Conservation (phyloP, 2,888 invertebrate species). For the Dryadula phaetusa region DNA sequence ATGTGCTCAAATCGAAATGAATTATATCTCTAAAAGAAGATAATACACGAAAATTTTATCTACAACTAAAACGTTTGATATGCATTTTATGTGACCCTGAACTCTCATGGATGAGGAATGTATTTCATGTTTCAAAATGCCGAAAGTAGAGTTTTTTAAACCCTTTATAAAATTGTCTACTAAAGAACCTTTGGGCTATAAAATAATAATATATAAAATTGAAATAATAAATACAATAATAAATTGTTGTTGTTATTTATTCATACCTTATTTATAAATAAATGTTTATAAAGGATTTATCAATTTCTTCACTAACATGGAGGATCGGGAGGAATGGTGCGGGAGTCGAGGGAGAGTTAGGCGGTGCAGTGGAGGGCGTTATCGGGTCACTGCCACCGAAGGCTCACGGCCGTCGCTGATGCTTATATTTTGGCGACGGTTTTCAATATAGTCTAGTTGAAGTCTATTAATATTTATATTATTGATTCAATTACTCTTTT, state of each 20-base stretch:
- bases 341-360: conserved; percentile 47
- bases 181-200: neutral
- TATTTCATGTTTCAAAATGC: neutral
- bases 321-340: conserved; percentile 37
- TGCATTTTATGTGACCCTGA: conserved; percentile 37
- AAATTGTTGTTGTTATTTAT: neutral
- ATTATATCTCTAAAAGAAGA: conserved; percentile 42
- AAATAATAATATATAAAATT: neutral
- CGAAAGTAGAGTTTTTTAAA: neutral
- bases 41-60: conserved; percentile 47
- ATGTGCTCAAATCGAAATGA: conserved; percentile 42
- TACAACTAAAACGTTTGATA: conserved; percentile 40
- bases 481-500: neutral
- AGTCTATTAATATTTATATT: conserved; percentile 22
- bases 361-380: conserved; percentile 79
- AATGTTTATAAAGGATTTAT: conserved; percentile 26
- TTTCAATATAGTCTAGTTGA: conserved; percentile 59
- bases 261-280: conserved; percentile 5
- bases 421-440: conserved; percentile 73
- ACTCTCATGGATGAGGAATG: conserved; percentile 16
- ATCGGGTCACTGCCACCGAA: conserved; percentile 86
- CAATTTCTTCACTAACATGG: conserved; percentile 38
- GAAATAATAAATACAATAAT: too few relatives aligned
- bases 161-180: neutral
- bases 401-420: conserved; percentile 73